phyloP scores from a whole-genome alignment of 2,113 vertebrate genomes.

The Sapayoa aenigma region DNA sequence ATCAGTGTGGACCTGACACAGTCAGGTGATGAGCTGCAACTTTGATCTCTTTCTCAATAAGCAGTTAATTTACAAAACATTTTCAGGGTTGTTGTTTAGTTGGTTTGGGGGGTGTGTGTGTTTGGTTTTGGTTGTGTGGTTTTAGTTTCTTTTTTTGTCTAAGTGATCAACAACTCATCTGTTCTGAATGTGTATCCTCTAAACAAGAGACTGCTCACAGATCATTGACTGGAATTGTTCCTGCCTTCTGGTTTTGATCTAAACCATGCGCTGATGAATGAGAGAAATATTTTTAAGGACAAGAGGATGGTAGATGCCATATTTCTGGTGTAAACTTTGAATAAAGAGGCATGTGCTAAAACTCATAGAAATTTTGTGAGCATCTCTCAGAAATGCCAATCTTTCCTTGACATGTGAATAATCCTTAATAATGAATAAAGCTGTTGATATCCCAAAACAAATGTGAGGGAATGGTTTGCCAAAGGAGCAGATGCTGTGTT shows the following conservation, averaged over 20 bases:
- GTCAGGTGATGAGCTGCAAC: neutral
- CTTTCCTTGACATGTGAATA: conserved; percentile 25
- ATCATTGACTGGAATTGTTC: conserved; percentile 4
- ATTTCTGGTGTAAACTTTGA: conserved; percentile 47
- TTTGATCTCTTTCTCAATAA: neutral
- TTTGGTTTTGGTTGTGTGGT: neutral
- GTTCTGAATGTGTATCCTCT: conserved; percentile 1
- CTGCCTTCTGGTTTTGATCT: conserved; percentile 53
- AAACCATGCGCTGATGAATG: conserved; percentile 30
- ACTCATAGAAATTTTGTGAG: neutral
- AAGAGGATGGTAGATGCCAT: conserved; percentile 44
- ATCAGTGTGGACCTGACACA: neutral
- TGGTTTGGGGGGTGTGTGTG: no score
- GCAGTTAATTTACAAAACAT: neutral
- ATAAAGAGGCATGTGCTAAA: conserved; percentile 28
- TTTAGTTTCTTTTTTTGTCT: neutral
- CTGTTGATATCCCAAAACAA: conserved; percentile 30
- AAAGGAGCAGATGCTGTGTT: conserved; percentile 49
- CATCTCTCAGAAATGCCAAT: conserved; percentile 36
- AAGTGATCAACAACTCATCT: neutral
- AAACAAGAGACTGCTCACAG: neutral
- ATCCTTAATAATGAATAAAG: conserved; percentile 44
- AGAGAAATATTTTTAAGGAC: conserved; percentile 50
- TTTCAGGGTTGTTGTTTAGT: neutral
- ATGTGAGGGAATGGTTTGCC: conserved; percentile 38